Base-by-base conservation (phyloP, 1,140 invertebrate species). In the Hyphantria cunea region DNA sequence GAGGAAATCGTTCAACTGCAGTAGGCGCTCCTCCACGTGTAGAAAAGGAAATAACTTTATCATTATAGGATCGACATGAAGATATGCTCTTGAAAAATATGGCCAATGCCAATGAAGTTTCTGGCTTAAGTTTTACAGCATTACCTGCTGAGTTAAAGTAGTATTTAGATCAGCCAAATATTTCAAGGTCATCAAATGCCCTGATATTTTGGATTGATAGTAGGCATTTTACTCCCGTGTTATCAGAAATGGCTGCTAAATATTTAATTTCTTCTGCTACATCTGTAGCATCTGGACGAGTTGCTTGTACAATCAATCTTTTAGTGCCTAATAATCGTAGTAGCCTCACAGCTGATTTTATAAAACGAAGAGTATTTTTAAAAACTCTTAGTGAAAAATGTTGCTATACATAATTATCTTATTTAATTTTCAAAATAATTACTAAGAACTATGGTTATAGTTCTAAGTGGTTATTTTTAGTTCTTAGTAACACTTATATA, bases 321-420 rank as follows among this genome's bases (percentile, higher is more conserved):
- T 9, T 31, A 49, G 47, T 49, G 17, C 14, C 47, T 11, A 25
- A 49, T 31, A 49, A 49, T 31, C 4, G 47, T 7, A 31, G 47
- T 49, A 17, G 17, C 10, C 47, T 3, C 0, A 49, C 14, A 49
- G 17, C 25, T 31, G 47, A 25, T 0, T 15, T 4, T 49, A 49
- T 49, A 49, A 49, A 49, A 17, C 47, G 25, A 49, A 8, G 47
- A 10, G 47, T 25, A 25, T 49, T 25, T 49, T 15, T 49, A 49
- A 49, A 25, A 41, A 11, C 49, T 15, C 17, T 50, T 14, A 33
- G 12, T 8, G 45, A 17, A 9, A 48, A 25, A 44, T 12, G 13
- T 45, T 45, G 11, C 5, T 45, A 13, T 45, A 45, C n/a, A 2
- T 39, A 7, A 9, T 39, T 39, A 7, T 7, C 37, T 39, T 39